Percentiles rank a stretch among this genome's conserved stretches.
These are phyloP conservation scores for Vombatus ursinus DNA, from an alignment of 2,113 vertebrate genomes.

Conservation along the genomic window DNA sequence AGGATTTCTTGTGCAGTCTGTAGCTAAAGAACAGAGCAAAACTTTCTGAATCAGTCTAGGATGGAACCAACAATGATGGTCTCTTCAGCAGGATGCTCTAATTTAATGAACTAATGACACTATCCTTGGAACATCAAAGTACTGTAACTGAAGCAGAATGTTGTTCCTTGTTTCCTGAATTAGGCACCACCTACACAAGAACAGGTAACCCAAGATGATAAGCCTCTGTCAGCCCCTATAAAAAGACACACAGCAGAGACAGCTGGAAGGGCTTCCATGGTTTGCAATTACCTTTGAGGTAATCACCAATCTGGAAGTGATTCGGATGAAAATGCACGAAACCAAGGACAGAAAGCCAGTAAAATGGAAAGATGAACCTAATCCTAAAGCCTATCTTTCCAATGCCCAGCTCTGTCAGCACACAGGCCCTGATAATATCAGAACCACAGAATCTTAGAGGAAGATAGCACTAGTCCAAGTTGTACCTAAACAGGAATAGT, in stretches of 20 bases:
- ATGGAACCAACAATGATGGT: neutral
- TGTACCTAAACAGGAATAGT: neutral
- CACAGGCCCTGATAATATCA: neutral
- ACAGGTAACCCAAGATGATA: neutral
- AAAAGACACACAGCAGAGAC: neutral
- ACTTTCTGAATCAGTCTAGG: neutral
- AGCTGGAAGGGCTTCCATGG: neutral
- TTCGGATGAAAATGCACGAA: neutral
- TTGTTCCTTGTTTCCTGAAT: neutral
- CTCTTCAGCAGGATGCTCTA: neutral
- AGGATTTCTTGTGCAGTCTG: neutral
- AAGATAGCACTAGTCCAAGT: neutral
- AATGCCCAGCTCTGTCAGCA: neutral
- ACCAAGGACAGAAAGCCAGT: neutral
- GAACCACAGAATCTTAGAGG: neutral
- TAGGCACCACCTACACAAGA: neutral
- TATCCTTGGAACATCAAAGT: neutral
- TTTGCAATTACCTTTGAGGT: neutral
- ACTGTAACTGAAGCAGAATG: neutral
- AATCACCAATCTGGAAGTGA: neutral
- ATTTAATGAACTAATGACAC: neutral
- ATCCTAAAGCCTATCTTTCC: neutral
- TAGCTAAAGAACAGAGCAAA: neutral
- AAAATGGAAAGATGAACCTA: neutral
- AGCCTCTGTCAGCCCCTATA: neutral